phyloP scores from a whole-genome alignment of 2,113 vertebrate species.

The Corvus cornix region DNA sequence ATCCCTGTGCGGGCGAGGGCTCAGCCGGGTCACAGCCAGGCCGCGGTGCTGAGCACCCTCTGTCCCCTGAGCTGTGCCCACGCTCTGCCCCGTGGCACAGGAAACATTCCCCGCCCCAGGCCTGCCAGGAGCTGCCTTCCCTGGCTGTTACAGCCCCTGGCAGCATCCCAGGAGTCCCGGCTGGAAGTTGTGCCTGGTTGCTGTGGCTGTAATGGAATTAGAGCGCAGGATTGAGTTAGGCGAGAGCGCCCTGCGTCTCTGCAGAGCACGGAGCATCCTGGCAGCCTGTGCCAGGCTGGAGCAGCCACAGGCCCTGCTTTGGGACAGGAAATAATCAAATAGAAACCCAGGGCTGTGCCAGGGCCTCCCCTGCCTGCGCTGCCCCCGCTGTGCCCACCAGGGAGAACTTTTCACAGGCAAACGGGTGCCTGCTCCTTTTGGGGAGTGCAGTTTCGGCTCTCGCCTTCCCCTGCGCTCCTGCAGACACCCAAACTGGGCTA shows the following conservation, averaged over 20 bases:
- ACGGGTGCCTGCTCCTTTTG: accelerated
- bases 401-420: not conserved
- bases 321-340: not conserved
- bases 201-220: not conserved
- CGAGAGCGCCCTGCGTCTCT: not conserved
- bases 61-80: not conserved
- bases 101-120: not conserved
- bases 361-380: not conserved
- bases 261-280: not conserved
- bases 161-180: not conserved
- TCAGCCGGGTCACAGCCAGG: not conserved
- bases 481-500: not conserved
- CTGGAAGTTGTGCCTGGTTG: slow-evolving; percentile 8
- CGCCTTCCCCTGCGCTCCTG: not conserved
- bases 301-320: not conserved
- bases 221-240: not conserved
- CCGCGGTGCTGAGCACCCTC: not conserved
- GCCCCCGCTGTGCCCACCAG: not conserved
- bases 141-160: not conserved
- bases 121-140: not conserved
- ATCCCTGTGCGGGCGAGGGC: not conserved
- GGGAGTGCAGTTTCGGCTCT: not conserved
- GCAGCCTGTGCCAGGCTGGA: not conserved
- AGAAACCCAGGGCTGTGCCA: not conserved
- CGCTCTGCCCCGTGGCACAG: not conserved